A percentile compares a stretch with the other conserved stretches of the same genome.
These are phyloP conservation scores for Cygnus buccinator DNA, from an alignment of 2,113 vertebrate genomes.

Conservation along the genomic window DNA sequence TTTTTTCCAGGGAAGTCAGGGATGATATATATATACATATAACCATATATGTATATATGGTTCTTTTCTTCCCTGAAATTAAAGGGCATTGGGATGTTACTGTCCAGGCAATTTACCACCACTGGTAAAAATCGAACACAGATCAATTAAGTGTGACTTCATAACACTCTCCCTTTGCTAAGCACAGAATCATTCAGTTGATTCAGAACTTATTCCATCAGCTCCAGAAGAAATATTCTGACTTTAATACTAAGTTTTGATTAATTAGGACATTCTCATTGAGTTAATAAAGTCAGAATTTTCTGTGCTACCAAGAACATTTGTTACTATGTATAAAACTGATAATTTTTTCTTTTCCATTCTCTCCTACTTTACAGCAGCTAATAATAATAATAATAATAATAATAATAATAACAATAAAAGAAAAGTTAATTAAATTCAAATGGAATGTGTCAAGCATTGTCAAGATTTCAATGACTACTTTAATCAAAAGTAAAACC, in stretches of 20 bases:
- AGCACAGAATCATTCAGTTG: neutral
- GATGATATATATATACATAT: too few relatives aligned
- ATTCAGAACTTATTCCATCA: neutral
- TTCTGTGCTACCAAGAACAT: neutral
- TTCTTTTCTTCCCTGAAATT: neutral
- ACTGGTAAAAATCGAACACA: neutral
- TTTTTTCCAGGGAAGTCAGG: too few relatives aligned
- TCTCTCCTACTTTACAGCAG: neutral
- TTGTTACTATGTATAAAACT: neutral
- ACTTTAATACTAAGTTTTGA: neutral
- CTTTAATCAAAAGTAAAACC: conserved; percentile 57
- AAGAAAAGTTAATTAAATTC: conserved; percentile 57
- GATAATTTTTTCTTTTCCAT: neutral
- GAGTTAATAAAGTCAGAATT: neutral
- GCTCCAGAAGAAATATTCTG: neutral
- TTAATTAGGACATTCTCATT: neutral
- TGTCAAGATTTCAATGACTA: conserved; percentile 27
- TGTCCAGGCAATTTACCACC: neutral
- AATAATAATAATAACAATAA: neutral
- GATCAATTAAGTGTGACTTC: neutral
- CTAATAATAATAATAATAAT: neutral
- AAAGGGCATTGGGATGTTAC: neutral
- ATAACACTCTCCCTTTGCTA: fast-evolving
- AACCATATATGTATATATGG: too few relatives aligned
- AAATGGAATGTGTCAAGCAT: conserved; percentile 21